Percentiles rank a stretch among this genome's conserved stretches.
phyloP scores from a whole-genome alignment of 2,797 vertebrate genomes.

The Avahi laniger region DNA sequence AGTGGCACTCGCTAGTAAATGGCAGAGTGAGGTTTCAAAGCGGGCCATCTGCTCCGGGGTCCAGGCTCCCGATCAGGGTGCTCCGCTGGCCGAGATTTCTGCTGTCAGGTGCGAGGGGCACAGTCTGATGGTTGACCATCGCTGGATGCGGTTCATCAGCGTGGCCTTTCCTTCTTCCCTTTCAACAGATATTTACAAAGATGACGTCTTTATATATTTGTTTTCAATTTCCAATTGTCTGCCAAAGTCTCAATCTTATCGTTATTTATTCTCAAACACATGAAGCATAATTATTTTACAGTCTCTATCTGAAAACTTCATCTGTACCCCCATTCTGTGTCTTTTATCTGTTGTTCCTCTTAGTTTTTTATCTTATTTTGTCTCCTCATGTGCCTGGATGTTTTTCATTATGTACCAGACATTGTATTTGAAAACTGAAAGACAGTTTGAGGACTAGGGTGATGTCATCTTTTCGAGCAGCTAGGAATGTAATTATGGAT shows the following conservation, averaged over 20 bases:
- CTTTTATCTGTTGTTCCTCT: neutral
- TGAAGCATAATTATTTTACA: neutral
- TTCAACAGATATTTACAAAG: neutral
- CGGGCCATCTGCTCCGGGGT: neutral
- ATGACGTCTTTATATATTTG: neutral
- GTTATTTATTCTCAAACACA: neutral
- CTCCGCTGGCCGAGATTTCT: neutral
- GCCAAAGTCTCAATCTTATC: neutral
- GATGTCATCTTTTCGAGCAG: neutral
- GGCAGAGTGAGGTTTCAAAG: neutral
- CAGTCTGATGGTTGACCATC: neutral
- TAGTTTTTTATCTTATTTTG: neutral
- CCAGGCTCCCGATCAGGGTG: neutral
- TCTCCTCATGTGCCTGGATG: neutral
- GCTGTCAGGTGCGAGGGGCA: accelerated
- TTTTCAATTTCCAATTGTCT: neutral
- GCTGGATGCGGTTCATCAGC: neutral
- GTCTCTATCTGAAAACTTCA: neutral
- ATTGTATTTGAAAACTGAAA: neutral
- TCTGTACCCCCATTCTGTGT: no score
- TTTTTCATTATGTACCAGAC: neutral
- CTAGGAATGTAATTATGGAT: no score
- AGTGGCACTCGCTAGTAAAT: accelerated
- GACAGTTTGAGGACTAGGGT: neutral
- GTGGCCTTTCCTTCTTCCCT: neutral